Evolutionary conservation across 2,797 vertebrate species (phyloP).

Genomic region (Pampus argenteus): DNA sequence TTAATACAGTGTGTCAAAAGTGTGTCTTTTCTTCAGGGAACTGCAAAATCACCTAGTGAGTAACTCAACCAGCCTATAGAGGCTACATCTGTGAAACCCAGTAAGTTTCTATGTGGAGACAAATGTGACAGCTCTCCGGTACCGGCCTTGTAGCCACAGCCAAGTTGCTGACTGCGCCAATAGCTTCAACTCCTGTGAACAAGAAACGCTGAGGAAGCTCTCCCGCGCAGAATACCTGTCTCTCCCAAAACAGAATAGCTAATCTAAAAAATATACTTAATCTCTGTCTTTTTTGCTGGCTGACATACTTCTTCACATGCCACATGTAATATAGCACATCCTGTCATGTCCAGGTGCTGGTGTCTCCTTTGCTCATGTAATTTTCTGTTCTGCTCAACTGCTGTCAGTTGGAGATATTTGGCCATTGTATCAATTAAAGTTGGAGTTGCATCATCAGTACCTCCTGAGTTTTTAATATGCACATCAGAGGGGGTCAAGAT

Average conservation of each 20-base stretch:
- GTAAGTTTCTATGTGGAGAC: constrained; percentile 46
- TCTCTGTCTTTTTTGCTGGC: constrained; percentile 18
- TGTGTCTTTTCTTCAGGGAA: constrained; percentile 35
- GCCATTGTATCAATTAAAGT: too few relatives aligned
- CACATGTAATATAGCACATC: background rate
- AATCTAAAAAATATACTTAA: constrained; percentile 25
- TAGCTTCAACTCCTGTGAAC: constrained; percentile 48
- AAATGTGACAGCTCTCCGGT: constrained; percentile 60
- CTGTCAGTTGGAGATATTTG: too few relatives aligned
- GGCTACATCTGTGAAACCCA: constrained; percentile 46
- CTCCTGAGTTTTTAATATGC: too few relatives aligned
- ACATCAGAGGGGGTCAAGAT: too few relatives aligned
- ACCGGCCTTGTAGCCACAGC: constrained; percentile 42
- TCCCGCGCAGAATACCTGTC: constrained; percentile 27
- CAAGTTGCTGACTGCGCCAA: constrained; percentile 69
- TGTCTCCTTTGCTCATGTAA: constrained; percentile 17
- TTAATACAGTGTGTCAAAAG: constrained; percentile 60
- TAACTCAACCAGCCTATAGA: constrained; percentile 23
- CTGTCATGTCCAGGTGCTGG: constrained; percentile 2
- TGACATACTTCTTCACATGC: constrained; percentile 11
- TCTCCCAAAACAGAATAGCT: constrained; percentile 32
- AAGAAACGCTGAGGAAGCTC: constrained; percentile 60
- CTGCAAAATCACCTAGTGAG: constrained; percentile 28
- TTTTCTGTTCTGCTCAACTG: constrained; percentile 6
- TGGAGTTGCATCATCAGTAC: too few relatives aligned